phyloP scores from a whole-genome alignment of 2,113 vertebrate species.

The Oncorhynchus clarkii region DNA sequence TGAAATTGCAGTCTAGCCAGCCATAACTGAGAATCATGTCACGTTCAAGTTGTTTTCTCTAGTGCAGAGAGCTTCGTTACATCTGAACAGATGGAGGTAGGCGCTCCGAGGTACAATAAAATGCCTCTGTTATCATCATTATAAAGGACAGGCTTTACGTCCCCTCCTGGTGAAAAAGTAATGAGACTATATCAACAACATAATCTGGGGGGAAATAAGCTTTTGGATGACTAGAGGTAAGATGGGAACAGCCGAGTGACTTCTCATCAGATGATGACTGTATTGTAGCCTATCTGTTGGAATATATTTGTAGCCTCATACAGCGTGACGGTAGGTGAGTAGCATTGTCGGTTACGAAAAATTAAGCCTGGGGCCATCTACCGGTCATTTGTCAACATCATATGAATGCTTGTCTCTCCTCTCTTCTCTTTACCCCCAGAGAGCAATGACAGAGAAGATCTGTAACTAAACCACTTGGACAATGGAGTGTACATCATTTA shows the following conservation, averaged over 20 bases:
- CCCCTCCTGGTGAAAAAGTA: constrained; percentile 5
- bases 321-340: neutral
- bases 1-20: constrained; percentile 16
- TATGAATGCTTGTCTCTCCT: constrained; percentile 10
- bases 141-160: neutral
- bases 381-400: neutral
- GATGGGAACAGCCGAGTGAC: constrained; percentile 14
- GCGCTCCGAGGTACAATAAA: constrained; percentile 35
- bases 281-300: too few relatives aligned
- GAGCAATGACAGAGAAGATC: constrained; percentile 90
- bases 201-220: neutral
- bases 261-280: neutral
- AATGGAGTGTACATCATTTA: constrained; percentile 55
- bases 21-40: constrained; percentile 6
- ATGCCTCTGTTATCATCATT: constrained; percentile 33
- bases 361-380: neutral
- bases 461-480: constrained; percentile 74
- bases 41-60: neutral
- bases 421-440: constrained; percentile 74
- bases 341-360: constrained; percentile 5
- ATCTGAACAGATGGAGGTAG: constrained; percentile 26
- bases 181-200: constrained; percentile 24
- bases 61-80: constrained; percentile 6
- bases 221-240: neutral
- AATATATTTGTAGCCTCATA: too few relatives aligned